These are phyloP conservation scores for Engraulis encrasicolus DNA, from an alignment of 2,113 vertebrate species.

Conservation along the genomic window DNA sequence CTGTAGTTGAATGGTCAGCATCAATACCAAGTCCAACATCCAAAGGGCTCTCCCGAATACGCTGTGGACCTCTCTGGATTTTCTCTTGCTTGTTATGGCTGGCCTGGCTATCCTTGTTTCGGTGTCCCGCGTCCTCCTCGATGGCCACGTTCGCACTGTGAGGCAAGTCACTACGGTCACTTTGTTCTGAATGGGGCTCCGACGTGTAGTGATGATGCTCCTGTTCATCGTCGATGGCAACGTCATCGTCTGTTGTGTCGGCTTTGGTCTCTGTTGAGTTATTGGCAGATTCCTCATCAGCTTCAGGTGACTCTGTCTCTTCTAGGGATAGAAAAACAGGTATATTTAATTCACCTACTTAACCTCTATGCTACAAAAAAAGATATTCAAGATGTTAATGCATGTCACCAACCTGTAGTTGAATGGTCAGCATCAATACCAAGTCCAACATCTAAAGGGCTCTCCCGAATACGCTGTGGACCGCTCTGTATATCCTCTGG, in stretches of 20 bases:
- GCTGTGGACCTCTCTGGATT: conserved; percentile 63
- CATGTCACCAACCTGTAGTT: conserved; percentile 62
- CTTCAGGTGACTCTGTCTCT: conserved; percentile 45
- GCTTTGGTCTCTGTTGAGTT: conserved; percentile 24
- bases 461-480: conserved; percentile 67
- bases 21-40: conserved; percentile 65
- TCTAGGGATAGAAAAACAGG: conserved; percentile 23
- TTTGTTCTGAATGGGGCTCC: conserved; percentile 33
- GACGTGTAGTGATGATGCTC: neutral
- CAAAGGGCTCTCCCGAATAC: conserved; percentile 64
- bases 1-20: conserved; percentile 61
- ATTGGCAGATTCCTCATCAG: conserved; percentile 26
- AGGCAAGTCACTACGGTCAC: conserved; percentile 30
- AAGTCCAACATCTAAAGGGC: conserved; percentile 62
- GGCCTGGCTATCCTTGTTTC: conserved; percentile 68
- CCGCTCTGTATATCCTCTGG: conserved; percentile 64
- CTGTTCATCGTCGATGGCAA: neutral
- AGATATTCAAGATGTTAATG: neutral
- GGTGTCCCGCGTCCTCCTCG: conserved; percentile 67
- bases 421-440: conserved; percentile 59
- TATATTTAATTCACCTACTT: neutral
- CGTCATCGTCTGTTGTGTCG: neutral
- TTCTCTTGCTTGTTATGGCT: conserved; percentile 59
- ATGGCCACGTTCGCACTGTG: conserved; percentile 53
- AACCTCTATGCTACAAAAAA: neutral